Evolutionary conservation across 2,113 vertebrate genomes (phyloP), one percentile per base, ranked within the genome.

Genomic region (Colistium nudipinnis): DNA sequence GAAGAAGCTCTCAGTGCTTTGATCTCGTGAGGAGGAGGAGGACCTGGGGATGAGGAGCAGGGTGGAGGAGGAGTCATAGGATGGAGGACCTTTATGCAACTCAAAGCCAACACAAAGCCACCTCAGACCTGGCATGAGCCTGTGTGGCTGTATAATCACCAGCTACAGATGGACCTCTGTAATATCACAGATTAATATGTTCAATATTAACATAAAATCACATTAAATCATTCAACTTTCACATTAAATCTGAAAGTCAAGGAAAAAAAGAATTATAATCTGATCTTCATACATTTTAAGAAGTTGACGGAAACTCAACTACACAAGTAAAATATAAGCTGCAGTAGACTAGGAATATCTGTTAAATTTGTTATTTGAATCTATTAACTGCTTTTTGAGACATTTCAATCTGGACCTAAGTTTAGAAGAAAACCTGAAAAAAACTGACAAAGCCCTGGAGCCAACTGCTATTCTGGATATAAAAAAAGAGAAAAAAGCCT

Each of bases 1-100:
- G 53, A 59, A 84, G 63, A 71, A 60, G 67, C 38, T 39, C 49
- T 8, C 14, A 38, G 30, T 13, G 86, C 88, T 92, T 91, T 91
- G 87, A 92, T 91, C 82, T 84, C 19, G 78, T 63, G 74, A 64
- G 60, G 53, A 55, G 65, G 17, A 35, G 43, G n/a, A 19, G 43
- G 20, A 82, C 56, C 62, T 44, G 67, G 64, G 55, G 48, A 51
- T 45, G 60, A 70, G 51, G 62, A 25, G 11, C 36, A n/a, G 49
- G 22, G 4, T 28, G 22, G 13, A 16, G 1, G 27, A 13, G 22
- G 45, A 38, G 30, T 43, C 31, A 39, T 49, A 55, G 48, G n/a
- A 51, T 43, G 22, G 41, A 47, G 19, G 53, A 59, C 55, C 8
- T 67, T 57, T 27, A 60, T 70, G 35, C n/a, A n/a, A n/a, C n/a